A percentile compares a stretch with the other conserved stretches of the same genome.
phyloP scores from a whole-genome alignment of 2,888 invertebrate species.

The Trachelus stipa region DNA sequence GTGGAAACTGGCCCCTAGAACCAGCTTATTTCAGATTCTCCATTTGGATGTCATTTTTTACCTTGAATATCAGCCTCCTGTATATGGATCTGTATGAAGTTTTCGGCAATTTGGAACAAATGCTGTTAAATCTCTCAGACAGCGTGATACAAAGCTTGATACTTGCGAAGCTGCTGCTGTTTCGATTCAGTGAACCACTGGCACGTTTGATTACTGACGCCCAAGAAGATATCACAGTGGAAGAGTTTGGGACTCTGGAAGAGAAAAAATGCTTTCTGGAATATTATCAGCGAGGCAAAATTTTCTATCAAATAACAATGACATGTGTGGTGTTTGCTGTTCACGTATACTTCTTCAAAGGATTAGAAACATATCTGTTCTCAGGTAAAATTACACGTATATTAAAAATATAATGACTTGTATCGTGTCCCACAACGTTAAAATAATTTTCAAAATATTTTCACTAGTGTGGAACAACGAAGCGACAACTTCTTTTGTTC shows the following conservation, averaged over 20 bases:
- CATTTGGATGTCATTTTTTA: constrained; percentile 28
- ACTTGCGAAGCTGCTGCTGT: constrained; percentile 25
- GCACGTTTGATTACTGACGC: constrained; percentile 19
- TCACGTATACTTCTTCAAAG: constrained; percentile 27
- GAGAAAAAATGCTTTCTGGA: constrained; percentile 31
- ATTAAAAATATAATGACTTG: neutral
- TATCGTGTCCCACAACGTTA: too few relatives aligned
- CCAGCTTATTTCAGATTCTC: constrained; percentile 25
- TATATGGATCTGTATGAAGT: constrained; percentile 26
- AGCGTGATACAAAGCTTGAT: constrained; percentile 30
- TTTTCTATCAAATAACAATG: constrained; percentile 20
- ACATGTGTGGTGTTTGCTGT: constrained; percentile 20
- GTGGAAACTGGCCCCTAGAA: constrained; percentile 35
- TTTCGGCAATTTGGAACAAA: constrained; percentile 33
- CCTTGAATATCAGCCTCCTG: constrained; percentile 27
- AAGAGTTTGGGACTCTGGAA: constrained; percentile 24
- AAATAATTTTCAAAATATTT: neutral
- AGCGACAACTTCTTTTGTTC: constrained; percentile 11
- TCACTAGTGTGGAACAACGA: constrained; percentile 16
- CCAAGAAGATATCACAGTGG: constrained; percentile 19
- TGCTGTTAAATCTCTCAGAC: constrained; percentile 35
- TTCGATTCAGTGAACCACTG: constrained; percentile 27
- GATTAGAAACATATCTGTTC: constrained; percentile 17
- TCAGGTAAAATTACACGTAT: constrained; percentile 13
- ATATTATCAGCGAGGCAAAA: constrained; percentile 25